Evolutionary conservation across 2,797 vertebrate species (phyloP).

Genomic region (Sciurus carolinensis): DNA sequence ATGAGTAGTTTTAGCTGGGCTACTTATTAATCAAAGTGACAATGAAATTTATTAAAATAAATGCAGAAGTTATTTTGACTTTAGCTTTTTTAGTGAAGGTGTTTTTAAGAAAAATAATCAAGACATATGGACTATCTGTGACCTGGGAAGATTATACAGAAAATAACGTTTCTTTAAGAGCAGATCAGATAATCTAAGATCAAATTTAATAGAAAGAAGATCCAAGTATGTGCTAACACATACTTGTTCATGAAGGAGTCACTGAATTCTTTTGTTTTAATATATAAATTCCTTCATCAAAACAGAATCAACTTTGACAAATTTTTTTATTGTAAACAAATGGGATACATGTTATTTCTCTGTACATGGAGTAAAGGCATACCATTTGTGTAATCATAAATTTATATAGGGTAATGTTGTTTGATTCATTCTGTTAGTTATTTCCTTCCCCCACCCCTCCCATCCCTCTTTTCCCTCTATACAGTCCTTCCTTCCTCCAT

Average conservation of each 20-base stretch:
- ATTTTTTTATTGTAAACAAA: too few species aligned
- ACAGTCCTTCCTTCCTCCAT: too few species aligned
- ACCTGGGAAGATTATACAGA: not conserved
- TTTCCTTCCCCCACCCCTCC: too few species aligned
- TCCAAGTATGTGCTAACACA: not conserved
- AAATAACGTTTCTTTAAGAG: not conserved
- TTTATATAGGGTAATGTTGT: too few species aligned
- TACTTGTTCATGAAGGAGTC: not conserved
- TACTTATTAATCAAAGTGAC: constrained; percentile 48
- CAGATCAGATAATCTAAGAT: not conserved
- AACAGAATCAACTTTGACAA: not conserved
- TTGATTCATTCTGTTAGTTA: too few species aligned
- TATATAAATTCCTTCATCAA: not conserved
- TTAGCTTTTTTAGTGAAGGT: not conserved
- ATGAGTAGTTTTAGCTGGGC: not conserved
- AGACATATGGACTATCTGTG: not conserved
- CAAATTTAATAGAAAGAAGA: constrained; percentile 19
- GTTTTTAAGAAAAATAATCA: not conserved
- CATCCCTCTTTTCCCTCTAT: too few species aligned
- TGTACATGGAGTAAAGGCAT: too few species aligned
- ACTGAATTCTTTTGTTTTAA: not conserved
- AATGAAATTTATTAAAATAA: constrained; percentile 40
- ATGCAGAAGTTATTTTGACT: not conserved
- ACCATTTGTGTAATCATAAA: too few species aligned
- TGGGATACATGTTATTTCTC: too few species aligned